Evolutionary conservation across 2,888 invertebrate species (phyloP).

Genomic region (Mycalesis mineus): DNA sequence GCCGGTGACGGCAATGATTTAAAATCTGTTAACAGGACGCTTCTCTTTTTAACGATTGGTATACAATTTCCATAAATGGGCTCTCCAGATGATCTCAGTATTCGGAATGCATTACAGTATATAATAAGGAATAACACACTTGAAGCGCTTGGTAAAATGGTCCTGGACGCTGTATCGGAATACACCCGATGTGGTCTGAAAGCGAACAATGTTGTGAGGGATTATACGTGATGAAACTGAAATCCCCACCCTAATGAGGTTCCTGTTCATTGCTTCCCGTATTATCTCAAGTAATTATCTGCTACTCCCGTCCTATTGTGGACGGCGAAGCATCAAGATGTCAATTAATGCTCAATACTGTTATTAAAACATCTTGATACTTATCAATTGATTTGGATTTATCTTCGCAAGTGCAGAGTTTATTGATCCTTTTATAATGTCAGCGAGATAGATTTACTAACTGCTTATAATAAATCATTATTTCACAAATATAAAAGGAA

Average conservation of each 20-base stretch:
- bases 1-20: constrained; percentile 76
- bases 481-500: no score
- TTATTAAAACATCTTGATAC: constrained; percentile 26
- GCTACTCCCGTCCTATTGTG: constrained; percentile 40
- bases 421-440: not conserved
- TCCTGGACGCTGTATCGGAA: constrained; percentile 30
- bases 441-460: not conserved
- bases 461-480: no score
- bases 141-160: constrained; percentile 35
- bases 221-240: constrained; percentile 53
- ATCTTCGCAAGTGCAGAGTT: not conserved
- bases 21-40: constrained; percentile 78
- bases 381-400: constrained; percentile 14
- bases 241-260: constrained; percentile 55
- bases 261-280: constrained; percentile 50
- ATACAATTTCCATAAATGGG: constrained; percentile 78
- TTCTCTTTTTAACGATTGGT: constrained; percentile 78
- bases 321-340: constrained; percentile 38
- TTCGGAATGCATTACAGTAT: constrained; percentile 54
- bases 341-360: constrained; percentile 34
- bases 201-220: constrained; percentile 50
- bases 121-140: constrained; percentile 59
- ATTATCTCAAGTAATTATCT: constrained; percentile 63
- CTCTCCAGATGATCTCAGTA: constrained; percentile 64
- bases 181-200: constrained; percentile 33